phyloP scores from a whole-genome alignment of 2,888 invertebrate species.

The Chrysina gloriosa region DNA sequence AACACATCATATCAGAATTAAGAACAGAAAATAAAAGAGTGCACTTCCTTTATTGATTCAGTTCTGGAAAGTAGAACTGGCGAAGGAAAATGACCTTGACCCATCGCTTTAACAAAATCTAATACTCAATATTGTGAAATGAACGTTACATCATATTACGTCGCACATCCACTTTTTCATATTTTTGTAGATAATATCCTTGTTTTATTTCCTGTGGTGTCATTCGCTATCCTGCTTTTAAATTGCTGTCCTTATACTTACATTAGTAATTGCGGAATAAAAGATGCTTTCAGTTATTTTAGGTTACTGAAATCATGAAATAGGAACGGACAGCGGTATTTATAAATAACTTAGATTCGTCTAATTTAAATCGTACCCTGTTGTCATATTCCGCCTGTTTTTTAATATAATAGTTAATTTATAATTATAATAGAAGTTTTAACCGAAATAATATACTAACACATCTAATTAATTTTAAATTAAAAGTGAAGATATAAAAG shows the following conservation, averaged over 20 bases:
- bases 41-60: background rate
- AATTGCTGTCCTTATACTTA: too few relatives aligned
- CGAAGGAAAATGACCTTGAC: background rate
- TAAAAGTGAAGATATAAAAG: background rate
- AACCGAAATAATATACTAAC: background rate
- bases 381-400: background rate
- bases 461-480: constrained; percentile 22
- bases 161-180: too few relatives aligned
- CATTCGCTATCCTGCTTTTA: too few relatives aligned
- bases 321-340: background rate
- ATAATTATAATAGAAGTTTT: constrained; percentile 9
- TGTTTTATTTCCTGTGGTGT: too few relatives aligned
- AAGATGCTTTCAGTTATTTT: background rate
- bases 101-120: background rate
- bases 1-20: too few relatives aligned
- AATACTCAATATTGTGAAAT: background rate
- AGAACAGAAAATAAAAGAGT: too few relatives aligned
- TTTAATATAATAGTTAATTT: background rate
- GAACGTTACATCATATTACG: too few relatives aligned
- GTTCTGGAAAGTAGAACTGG: background rate
- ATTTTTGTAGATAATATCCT: too few relatives aligned
- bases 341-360: background rate
- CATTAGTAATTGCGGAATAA: too few relatives aligned
- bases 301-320: background rate
- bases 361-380: background rate